Percentiles rank a stretch among this genome's conserved stretches.
These are phyloP conservation scores for Amazona ochrocephala DNA, from an alignment of 2,797 vertebrate genomes.

Conservation along the genomic window DNA sequence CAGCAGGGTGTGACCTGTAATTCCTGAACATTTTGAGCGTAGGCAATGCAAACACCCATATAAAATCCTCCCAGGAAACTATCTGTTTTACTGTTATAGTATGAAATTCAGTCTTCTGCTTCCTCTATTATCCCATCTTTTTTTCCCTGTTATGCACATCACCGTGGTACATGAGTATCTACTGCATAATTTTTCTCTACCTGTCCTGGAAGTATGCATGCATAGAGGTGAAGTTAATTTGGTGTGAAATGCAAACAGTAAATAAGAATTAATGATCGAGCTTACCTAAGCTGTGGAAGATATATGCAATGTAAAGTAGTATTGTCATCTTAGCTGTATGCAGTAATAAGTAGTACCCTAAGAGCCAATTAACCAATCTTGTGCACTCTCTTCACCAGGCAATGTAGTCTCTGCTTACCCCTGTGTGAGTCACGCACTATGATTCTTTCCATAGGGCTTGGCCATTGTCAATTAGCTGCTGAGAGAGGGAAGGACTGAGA, in stretches of 20 bases:
- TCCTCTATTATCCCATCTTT: not conserved
- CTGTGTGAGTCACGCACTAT: not conserved
- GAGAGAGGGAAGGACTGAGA: not conserved
- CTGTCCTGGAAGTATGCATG: not conserved
- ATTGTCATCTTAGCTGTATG: not conserved
- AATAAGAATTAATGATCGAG: not conserved
- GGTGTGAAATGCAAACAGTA: slow-evolving; percentile 19
- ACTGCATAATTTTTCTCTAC: slow-evolving; percentile 2
- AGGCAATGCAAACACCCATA: not conserved
- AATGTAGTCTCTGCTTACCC: not conserved
- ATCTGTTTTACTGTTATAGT: not conserved
- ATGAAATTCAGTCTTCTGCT: slow-evolving; percentile 22
- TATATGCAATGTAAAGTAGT: not conserved
- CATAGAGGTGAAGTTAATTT: slow-evolving; percentile 35
- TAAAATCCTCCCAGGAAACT: not conserved
- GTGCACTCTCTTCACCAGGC: not conserved
- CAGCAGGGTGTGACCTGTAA: not conserved
- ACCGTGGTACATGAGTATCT: not conserved
- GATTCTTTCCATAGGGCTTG: not conserved
- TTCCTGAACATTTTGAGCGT: not conserved
- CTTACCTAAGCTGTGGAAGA: not conserved
- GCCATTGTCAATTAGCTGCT: not conserved
- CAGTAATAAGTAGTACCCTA: not conserved
- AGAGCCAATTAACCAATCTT: not conserved
- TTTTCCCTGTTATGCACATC: not conserved